Evolutionary conservation across 2,888 invertebrate genomes (phyloP), one percentile per base, ranked within the genome.

Genomic region (Pelosia muscerda): DNA sequence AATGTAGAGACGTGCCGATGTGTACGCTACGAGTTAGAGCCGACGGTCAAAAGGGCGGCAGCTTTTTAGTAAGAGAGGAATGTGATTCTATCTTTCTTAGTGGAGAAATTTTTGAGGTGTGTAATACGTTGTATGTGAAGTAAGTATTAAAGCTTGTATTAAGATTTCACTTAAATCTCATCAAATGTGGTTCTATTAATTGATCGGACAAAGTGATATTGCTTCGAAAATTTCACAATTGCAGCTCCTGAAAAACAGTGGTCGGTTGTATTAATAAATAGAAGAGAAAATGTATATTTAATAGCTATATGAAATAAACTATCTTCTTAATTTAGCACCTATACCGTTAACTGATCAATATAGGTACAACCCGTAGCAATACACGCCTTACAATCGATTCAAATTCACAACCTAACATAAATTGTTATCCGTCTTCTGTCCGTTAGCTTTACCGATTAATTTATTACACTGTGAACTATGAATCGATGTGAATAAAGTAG

Each of bases 1-100:
- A 92, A 84, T 82, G 77, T 82, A 81, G 74, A 91, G 86, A 88
- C 84, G 83, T 79, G 82, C 90, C 91, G 91, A 86, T 81, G 92
- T 92, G 83, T 92, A 85, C 78, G 73, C 72, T 83, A 85, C 78
- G 75, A 86, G 81, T 92, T 92, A 92, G 88, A 80, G 69, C 64
- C 69, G 42, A 63, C 66, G 63, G 81, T 79, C 79, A 81, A 82
- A 79, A 74, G 65, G 69, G 71, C 76, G 72, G 70, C 54, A 42
- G 71, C 71, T 65, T 75, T 69, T 75, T 71, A 60, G 68, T 67
- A 63, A 54, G 19, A 66, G 38, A 64, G 70, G 62, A 71, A 74
- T 55, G 61, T 58, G 68, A 70, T 62, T 55, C 70, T 63, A 66
- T 69, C 65, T 69, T 54, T 62, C 22, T 57, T 65, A 55, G 25